Percentiles rank a stretch among this genome's conserved stretches.
phyloP scores from a whole-genome alignment of 2,888 invertebrate genomes.

The Pollenia amentaria region DNA sequence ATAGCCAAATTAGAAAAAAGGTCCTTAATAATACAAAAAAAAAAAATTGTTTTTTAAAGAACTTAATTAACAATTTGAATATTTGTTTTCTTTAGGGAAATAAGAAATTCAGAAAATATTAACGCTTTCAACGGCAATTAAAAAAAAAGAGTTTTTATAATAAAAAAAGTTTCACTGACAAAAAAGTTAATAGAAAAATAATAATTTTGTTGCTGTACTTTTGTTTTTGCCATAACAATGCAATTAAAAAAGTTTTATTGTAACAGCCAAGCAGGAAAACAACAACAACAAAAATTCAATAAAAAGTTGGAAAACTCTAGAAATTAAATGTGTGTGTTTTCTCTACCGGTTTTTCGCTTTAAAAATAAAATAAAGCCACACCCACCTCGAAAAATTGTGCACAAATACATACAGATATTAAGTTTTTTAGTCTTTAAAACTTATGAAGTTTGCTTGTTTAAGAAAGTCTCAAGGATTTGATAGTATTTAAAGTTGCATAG shows the following conservation, averaged over 20 bases:
- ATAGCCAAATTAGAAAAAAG: neutral
- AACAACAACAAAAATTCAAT: conserved; percentile 7
- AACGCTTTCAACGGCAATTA: neutral
- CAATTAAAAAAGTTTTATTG: conserved; percentile 70
- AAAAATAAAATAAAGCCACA: neutral
- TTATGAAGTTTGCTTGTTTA: too few relatives aligned
- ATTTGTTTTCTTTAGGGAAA: neutral
- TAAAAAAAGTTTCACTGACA: neutral
- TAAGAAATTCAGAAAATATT: neutral
- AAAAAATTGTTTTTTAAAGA: neutral
- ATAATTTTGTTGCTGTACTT: conserved; percentile 20
- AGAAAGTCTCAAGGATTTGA: too few relatives aligned
- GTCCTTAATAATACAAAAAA: neutral
- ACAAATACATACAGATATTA: too few relatives aligned
- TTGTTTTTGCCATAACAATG: conserved; percentile 55
- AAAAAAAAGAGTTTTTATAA: neutral
- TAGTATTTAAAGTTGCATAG: too few relatives aligned
- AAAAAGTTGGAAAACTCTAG: conserved; percentile 10
- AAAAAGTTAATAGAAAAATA: neutral
- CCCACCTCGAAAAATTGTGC: neutral
- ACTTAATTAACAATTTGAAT: conserved; percentile 1
- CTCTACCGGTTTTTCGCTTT: neutral
- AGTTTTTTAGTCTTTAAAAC: too few relatives aligned
- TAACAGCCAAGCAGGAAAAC: conserved; percentile 30
- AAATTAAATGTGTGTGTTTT: neutral